A percentile compares a stretch with the other conserved stretches of the same genome.
These are phyloP conservation scores for Phalanger gymnotis DNA, from an alignment of 2,797 vertebrate genomes.

Conservation along the genomic window DNA sequence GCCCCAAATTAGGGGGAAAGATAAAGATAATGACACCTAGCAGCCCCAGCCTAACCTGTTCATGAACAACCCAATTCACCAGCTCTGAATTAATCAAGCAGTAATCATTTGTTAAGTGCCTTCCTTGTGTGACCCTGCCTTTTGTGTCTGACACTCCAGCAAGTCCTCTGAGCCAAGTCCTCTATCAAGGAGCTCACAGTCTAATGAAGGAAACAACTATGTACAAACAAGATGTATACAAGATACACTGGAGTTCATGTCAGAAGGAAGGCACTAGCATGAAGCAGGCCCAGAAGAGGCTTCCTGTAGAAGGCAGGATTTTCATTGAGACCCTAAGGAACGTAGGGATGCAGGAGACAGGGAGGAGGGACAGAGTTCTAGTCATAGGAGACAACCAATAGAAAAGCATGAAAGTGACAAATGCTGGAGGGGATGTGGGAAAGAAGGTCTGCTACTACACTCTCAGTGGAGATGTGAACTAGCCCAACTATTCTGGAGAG, in stretches of 20 bases:
- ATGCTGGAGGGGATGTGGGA: neutral
- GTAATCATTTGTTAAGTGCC: neutral
- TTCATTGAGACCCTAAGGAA: neutral
- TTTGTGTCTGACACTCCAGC: neutral
- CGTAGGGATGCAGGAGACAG: neutral
- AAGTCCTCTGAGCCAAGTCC: neutral
- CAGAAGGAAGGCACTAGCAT: neutral
- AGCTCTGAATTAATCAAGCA: neutral
- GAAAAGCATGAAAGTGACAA: neutral
- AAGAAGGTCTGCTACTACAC: neutral
- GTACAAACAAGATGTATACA: neutral
- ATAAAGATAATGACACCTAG: neutral
- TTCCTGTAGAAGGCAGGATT: neutral
- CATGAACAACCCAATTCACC: neutral
- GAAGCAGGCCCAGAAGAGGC: neutral
- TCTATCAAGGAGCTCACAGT: neutral
- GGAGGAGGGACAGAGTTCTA: neutral
- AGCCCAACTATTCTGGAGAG: neutral
- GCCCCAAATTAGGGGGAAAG: neutral
- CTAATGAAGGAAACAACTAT: neutral
- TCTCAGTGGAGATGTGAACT: neutral
- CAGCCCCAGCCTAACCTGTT: neutral
- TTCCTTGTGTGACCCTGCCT: neutral
- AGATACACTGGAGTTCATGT: neutral
- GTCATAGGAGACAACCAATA: neutral